Base-by-base conservation (phyloP, 2,113 vertebrate species). In the Dipodomys ordii region DNA sequence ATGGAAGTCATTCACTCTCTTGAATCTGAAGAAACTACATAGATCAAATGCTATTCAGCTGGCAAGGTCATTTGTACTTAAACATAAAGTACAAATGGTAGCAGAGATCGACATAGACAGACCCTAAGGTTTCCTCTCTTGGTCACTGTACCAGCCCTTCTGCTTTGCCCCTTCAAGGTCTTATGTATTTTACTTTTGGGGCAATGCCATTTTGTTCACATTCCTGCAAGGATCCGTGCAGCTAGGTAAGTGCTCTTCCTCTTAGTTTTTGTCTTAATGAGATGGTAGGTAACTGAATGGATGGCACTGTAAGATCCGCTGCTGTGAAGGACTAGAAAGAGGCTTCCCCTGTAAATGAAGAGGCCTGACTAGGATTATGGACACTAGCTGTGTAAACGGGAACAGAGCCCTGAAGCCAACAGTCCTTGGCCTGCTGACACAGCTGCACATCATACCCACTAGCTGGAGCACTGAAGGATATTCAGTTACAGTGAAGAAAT, bases 401-500 rank as follows among this genome's bases (percentile, higher is more conserved):
- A 96, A 73, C 1, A 3, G 90, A 53, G 95, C 79, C 96, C 71
- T 94, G 60, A 90, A 97, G 93, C 98, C 96, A 95, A 93, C 76
- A 30, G 95, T 32, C 94, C 27, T 13, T 95, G 98, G 98, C 97
- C 97, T 99, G 98, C 99, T 99, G 99, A 99, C 98, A 98, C 98
- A 99, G 99, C 98, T 98, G 98, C 97, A 91, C 3, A 9, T 96
- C 44, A 98, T 97, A 92, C 98, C 97, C 95, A 82, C 92, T 97
- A 65, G 88, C 97, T 67, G 64, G 88, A 96, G 92, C 97, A 92
- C 97, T 87, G 83, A 98, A 97, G 16, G 93, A 98, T 98, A 98
- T 98, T 97, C 96, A 97, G 98, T 98, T 98, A 98, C 97, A 97
- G 97, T 97, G 97, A 96, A 99, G 99, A 99, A 99, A 99, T 98